Conservation (phyloP, 2,797 vertebrate genomes). For the Hydrolagus colliei region DNA sequence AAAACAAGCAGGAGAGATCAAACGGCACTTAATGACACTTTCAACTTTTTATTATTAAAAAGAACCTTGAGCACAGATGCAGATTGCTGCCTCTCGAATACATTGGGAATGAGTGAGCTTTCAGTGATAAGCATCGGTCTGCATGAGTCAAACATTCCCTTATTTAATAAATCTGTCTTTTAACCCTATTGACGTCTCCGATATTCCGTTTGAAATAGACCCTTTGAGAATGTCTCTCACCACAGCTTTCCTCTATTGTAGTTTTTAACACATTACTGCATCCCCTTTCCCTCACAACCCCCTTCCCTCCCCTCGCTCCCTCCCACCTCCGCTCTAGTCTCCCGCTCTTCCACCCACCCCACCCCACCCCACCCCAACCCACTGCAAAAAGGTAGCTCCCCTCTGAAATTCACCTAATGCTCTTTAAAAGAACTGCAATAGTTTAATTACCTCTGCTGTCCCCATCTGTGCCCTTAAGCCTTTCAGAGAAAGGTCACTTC, state of each 20-base stretch:
- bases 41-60: background rate
- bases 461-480: no score
- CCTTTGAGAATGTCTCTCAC: no score
- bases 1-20: background rate
- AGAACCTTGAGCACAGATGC: background rate
- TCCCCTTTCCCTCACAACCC: background rate
- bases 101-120: background rate
- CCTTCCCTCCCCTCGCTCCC: background rate
- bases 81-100: background rate
- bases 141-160: background rate
- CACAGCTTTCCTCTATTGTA: background rate
- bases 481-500: no score
- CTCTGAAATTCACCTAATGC: no score
- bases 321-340: no score
- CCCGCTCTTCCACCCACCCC: background rate
- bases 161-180: background rate
- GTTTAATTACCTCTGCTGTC: no score
- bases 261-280: background rate
- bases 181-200: no score
- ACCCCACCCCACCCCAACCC: no score
- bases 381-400: no score
- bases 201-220: no score
- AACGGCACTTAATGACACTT: no score
- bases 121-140: background rate
- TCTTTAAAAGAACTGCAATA: no score